phyloP scores from a whole-genome alignment of 2,797 vertebrate species.

The Coregonus suidteri region DNA sequence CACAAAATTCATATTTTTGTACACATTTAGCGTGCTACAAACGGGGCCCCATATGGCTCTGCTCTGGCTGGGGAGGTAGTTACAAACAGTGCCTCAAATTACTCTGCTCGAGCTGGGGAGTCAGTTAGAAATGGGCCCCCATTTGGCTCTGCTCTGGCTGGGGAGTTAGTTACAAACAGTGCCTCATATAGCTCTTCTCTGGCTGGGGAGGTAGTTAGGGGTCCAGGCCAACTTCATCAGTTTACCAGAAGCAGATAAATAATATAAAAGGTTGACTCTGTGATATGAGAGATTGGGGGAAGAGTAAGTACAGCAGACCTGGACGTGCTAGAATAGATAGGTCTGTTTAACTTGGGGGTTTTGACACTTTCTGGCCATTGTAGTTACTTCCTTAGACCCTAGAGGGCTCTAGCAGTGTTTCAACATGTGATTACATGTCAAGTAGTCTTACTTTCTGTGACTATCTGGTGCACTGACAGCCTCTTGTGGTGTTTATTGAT shows the following conservation, averaged over 20 bases:
- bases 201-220: neutral
- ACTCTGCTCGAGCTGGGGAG: no score
- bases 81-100: no score
- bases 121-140: no score
- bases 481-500: no score
- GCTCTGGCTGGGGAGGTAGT: no score
- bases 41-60: no score
- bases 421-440: neutral
- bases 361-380: neutral
- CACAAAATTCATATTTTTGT: no score
- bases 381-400: neutral
- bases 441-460: neutral
- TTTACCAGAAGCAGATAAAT: neutral
- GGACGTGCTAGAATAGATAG: neutral
- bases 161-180: no score
- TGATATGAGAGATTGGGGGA: neutral
- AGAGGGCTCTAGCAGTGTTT: neutral
- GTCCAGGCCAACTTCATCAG: conserved; percentile 25
- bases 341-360: neutral
- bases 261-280: neutral
- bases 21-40: no score
- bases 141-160: no score
- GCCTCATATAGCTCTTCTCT: no score
- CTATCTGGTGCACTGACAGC: neutral
- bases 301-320: neutral